Evolutionary conservation across 2,797 vertebrate species (phyloP), one percentile per base, ranked within the genome.

Genomic region (Petrocephalus schoutedeni): DNA sequence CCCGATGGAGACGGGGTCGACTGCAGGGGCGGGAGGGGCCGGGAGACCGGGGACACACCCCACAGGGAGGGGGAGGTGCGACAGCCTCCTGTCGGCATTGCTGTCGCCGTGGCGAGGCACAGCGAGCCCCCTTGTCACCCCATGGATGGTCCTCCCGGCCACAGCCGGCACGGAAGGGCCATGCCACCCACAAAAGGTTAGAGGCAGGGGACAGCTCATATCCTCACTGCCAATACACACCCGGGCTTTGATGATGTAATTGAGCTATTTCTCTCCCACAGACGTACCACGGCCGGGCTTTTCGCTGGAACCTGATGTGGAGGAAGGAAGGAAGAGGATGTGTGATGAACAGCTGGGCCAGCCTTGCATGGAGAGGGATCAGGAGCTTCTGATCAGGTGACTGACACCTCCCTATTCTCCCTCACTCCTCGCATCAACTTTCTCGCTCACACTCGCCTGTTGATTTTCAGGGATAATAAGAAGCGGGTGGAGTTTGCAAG

Each of bases 61-160:
- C 94, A 97, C 0, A 94, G 96, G 0, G 98, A 98, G 61, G 95
- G 95, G 0, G 98, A 99, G 93, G 98, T 98, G 90, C 95, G 98
- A 23, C 98, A 99, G 93, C 98, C 98, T 0, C 98, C 98, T 0
- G 97, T 99, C 56, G 98, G 98, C 88, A 99, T 99, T 1, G 98
- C 98, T 0, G 98, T 98, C 90, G 98, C 98, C 0, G 96, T 99
- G 89, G 97, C 98, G 0, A 94, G 98, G 89, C 98, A 99, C 92
- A 97, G 97, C 92, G 97, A 98, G 89, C 96, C 97, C 0, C 92
- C 94, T 8, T 97, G 96, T 88, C 96, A 97, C 16, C 96, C 96
- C 0, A 92, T 94, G 74, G 97, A 97, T 3, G 82, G 92, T 91
- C 95, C 95, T 71, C 59, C 93, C 2, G 92, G 93, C 59, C 36